Evolutionary conservation across 1,140 invertebrate species (phyloP).

Genomic region (Drosophila chauvacae): DNA sequence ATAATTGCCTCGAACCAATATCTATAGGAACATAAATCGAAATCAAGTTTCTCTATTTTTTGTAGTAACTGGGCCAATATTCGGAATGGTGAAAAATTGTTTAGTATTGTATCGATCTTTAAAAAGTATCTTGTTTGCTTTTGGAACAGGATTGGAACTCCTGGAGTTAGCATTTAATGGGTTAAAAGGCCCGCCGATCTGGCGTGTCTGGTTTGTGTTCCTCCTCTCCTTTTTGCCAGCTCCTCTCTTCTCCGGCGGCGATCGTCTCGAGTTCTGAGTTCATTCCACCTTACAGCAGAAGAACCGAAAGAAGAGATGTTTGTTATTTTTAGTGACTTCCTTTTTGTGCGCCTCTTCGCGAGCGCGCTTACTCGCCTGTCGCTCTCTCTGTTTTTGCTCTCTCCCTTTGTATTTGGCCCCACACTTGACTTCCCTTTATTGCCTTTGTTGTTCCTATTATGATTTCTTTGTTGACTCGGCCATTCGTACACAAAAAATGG

Average conservation of each 20-base stretch:
- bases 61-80: not conserved
- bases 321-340: conserved; percentile 83
- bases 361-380: conserved; percentile 15
- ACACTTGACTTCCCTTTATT: conserved; percentile 48
- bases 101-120: not conserved
- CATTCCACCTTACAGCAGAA: conserved; percentile 76
- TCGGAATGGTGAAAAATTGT: not conserved
- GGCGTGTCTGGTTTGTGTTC: conserved; percentile 38
- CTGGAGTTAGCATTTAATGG: conserved; percentile 10
- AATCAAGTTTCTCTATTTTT: too few relatives aligned
- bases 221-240: conserved; percentile 19
- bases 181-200: conserved; percentile 40
- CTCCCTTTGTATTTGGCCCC: conserved; percentile 33
- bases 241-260: conserved; percentile 23
- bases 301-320: conserved; percentile 68
- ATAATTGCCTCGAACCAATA: not conserved
- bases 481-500: conserved; percentile 50
- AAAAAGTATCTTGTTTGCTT: not conserved
- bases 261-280: conserved; percentile 55
- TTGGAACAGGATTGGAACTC: not conserved
- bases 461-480: conserved; percentile 57
- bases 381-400: conserved; percentile 23
- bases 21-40: not conserved
- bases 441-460: conserved; percentile 48
- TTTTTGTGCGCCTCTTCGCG: conserved; percentile 77